These are phyloP conservation scores for Acanthopleura granulata DNA, from an alignment of 2,888 invertebrate species.

Conservation along the genomic window DNA sequence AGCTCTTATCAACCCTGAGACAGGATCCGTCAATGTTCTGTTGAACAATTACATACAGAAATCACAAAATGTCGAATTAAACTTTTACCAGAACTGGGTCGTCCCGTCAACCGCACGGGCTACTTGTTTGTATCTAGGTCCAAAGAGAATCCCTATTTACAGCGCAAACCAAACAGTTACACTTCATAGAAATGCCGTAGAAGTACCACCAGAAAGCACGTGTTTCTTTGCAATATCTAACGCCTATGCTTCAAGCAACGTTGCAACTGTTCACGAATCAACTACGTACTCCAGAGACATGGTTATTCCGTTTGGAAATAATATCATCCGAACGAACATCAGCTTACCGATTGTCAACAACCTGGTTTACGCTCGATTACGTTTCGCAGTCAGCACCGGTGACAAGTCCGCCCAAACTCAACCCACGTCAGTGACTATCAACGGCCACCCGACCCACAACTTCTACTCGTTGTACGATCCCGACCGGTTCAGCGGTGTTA, in stretches of 20 bases:
- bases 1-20: constrained; percentile 8
- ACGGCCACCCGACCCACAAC: neutral
- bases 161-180: neutral
- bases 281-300: constrained; percentile 11
- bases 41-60: neutral
- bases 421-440: neutral
- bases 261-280: neutral
- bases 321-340: neutral
- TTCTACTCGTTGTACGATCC: neutral
- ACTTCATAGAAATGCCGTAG: neutral
- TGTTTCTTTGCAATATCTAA: constrained; percentile 16
- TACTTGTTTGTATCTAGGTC: neutral
- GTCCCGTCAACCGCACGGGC: neutral
- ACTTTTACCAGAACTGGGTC: neutral
- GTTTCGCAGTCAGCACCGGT: constrained; percentile 12
- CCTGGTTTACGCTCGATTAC: neutral
- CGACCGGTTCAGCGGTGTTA: neutral
- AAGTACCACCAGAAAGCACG: constrained; percentile 8
- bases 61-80: neutral
- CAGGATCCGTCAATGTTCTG: constrained; percentile 3
- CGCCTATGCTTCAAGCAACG: neutral
- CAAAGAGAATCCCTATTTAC: neutral
- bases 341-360: neutral
- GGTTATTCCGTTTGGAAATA: neutral
- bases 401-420: neutral